phyloP scores from a whole-genome alignment of 2,888 invertebrate species.

The Cataglyphis albicans region DNA sequence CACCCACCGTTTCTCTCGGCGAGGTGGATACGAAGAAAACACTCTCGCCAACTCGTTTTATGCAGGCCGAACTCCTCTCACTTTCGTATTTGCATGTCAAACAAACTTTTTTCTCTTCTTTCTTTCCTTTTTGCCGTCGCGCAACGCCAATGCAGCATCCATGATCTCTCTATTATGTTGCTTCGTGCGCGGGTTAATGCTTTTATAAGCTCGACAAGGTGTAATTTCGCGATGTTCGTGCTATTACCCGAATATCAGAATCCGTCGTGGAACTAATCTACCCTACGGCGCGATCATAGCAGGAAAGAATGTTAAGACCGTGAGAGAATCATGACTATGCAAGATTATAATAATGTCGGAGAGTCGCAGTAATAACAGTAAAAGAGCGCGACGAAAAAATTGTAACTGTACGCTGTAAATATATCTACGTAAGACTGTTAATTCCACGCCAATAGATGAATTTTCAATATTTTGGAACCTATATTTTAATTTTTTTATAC shows the following conservation, averaged over 20 bases:
- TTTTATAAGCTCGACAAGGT: constrained; percentile 43
- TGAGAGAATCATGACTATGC: constrained; percentile 26
- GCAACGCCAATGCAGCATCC: constrained; percentile 21
- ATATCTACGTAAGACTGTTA: not conserved
- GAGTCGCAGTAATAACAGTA: constrained; percentile 13
- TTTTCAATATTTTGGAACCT: not conserved
- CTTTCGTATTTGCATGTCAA: constrained; percentile 82
- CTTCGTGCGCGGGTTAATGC: constrained; percentile 52
- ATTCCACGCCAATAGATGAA: not conserved
- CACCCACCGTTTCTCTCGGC: constrained; percentile 78
- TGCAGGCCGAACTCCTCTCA: constrained; percentile 79
- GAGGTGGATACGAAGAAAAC: constrained; percentile 71
- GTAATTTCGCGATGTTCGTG: constrained; percentile 13
- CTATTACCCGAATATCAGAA: constrained; percentile 51
- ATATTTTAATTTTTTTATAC: too few relatives aligned
- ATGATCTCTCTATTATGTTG: constrained; percentile 66
- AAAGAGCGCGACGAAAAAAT: not conserved
- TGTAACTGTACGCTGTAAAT: not conserved
- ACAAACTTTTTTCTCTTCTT: constrained; percentile 65
- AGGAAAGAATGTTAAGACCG: constrained; percentile 30
- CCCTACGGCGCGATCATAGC: constrained; percentile 34
- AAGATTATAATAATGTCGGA: constrained; percentile 39
- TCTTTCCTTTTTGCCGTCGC: not conserved
- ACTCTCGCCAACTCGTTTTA: constrained; percentile 79
- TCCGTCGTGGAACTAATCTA: constrained; percentile 48